A percentile compares a stretch with the other conserved stretches of the same genome.
phyloP scores from a whole-genome alignment of 2,113 vertebrate genomes.

The Coturnix japonica region DNA sequence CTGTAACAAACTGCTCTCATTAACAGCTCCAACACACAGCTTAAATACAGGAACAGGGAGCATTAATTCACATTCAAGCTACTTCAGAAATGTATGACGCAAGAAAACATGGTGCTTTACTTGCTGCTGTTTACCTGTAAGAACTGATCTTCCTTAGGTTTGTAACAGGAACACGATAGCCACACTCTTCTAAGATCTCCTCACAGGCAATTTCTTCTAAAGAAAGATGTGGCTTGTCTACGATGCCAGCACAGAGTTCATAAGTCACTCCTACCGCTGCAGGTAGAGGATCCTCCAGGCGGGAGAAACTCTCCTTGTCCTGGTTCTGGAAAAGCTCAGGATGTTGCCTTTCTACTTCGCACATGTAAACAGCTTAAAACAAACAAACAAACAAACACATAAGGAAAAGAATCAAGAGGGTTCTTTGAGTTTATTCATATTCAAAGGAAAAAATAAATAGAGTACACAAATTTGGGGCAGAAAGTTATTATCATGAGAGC shows the following conservation, averaged over 20 bases:
- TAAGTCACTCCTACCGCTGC: slow-evolving; percentile 85
- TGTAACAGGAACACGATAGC: slow-evolving; percentile 80
- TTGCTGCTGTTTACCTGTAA: slow-evolving; percentile 82
- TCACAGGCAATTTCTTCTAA: slow-evolving; percentile 89
- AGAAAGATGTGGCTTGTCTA: slow-evolving; percentile 90
- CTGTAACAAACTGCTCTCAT: not conserved
- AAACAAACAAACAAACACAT: not conserved
- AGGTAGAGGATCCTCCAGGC: slow-evolving; percentile 72
- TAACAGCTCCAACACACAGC: not conserved
- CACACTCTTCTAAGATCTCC: slow-evolving; percentile 93
- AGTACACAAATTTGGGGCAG: not conserved
- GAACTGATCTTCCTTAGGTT: slow-evolving; percentile 86
- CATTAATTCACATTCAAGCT: not conserved
- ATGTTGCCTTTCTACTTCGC: slow-evolving; percentile 83
- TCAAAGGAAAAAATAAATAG: not conserved
- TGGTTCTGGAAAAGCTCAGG: slow-evolving; percentile 70
- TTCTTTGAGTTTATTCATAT: not conserved
- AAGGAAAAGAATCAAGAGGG: not conserved
- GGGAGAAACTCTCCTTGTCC: slow-evolving; percentile 33
- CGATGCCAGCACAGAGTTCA: slow-evolving; percentile 92
- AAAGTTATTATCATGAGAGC: not conserved
- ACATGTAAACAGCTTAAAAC: slow-evolving; percentile 87
- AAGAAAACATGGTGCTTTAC: accelerated
- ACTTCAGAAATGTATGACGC: not conserved
- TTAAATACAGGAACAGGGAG: not conserved